phyloP scores from a whole-genome alignment of 2,888 invertebrate species.

The Spatulosminthurus flaviceps region DNA sequence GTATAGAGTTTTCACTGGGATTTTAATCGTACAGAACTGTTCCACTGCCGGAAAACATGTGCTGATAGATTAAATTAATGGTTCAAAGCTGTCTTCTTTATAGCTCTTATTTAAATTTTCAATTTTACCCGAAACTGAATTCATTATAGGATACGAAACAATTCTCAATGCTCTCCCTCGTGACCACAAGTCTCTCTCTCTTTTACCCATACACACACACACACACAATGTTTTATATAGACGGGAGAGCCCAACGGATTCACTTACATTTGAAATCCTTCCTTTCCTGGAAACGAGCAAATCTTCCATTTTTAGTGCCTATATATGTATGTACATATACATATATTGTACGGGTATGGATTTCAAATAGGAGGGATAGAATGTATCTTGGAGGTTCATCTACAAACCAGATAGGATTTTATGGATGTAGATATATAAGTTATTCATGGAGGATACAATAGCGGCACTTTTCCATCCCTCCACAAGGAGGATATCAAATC shows the following conservation, averaged over 20 bases:
- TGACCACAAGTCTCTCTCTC: neutral
- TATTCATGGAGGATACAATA: no score
- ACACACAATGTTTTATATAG: neutral
- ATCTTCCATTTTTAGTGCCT: no score
- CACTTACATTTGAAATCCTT: no score
- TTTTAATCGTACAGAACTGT: slow-evolving; percentile 21
- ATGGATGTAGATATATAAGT: no score
- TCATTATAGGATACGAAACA: slow-evolving; percentile 22
- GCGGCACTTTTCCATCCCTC: neutral
- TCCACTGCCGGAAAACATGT: slow-evolving; percentile 31
- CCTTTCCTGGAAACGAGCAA: no score
- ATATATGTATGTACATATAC: no score
- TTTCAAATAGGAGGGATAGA: no score
- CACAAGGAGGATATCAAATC: neutral
- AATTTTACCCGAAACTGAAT: slow-evolving; percentile 26
- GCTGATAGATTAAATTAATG: slow-evolving; percentile 41
- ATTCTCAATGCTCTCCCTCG: slow-evolving; percentile 4
- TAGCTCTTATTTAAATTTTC: slow-evolving; percentile 30
- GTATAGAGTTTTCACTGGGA: slow-evolving; percentile 12
- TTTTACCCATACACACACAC: neutral
- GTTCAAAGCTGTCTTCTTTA: slow-evolving; percentile 24
- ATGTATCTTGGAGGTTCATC: no score
- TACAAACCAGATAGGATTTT: no score
- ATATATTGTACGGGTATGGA: no score
- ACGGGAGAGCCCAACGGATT: neutral